Percentiles rank a stretch among this genome's conserved stretches.
Evolutionary conservation across 2,888 invertebrate genomes (phyloP).

Genomic region (Euzophera pinguis): DNA sequence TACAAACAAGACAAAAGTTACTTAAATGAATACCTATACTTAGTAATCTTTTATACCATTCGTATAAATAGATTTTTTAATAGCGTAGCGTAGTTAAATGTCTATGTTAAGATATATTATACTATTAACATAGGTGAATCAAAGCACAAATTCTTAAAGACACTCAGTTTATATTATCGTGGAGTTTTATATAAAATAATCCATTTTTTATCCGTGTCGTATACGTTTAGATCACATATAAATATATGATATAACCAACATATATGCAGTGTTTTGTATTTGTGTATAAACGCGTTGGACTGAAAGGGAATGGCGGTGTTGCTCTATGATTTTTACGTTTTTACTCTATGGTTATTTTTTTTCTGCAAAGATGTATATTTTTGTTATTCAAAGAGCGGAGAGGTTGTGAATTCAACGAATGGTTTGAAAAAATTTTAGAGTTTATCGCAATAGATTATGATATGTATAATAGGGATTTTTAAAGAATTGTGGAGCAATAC

Average conservation of each 20-base stretch:
- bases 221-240: slow-evolving; percentile 53
- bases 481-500: slow-evolving; percentile 39
- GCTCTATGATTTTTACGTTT: slow-evolving; percentile 23
- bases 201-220: slow-evolving; percentile 56
- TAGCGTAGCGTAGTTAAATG: slow-evolving; percentile 51
- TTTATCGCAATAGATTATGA: slow-evolving; percentile 26
- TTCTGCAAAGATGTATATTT: slow-evolving; percentile 4
- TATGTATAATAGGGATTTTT: slow-evolving; percentile 22
- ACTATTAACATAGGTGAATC: slow-evolving; percentile 31
- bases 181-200: slow-evolving; percentile 48
- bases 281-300: slow-evolving; percentile 48
- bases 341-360: slow-evolving; percentile 15
- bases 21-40: slow-evolving; percentile 24
- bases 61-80: slow-evolving; percentile 54
- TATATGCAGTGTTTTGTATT: slow-evolving; percentile 54
- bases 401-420: slow-evolving; percentile 51
- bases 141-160: slow-evolving; percentile 64
- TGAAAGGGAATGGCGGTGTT: slow-evolving; percentile 48
- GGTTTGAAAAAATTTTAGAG: slow-evolving; percentile 32
- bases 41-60: slow-evolving; percentile 58
- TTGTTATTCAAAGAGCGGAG: slow-evolving; percentile 16
- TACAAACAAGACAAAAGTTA: slow-evolving; percentile 13
- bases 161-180: slow-evolving; percentile 56
- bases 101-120: slow-evolving; percentile 28
- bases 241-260: slow-evolving; percentile 45